Evolutionary conservation across 2,113 vertebrate genomes (phyloP).

Genomic region (Helogale parvula): DNA sequence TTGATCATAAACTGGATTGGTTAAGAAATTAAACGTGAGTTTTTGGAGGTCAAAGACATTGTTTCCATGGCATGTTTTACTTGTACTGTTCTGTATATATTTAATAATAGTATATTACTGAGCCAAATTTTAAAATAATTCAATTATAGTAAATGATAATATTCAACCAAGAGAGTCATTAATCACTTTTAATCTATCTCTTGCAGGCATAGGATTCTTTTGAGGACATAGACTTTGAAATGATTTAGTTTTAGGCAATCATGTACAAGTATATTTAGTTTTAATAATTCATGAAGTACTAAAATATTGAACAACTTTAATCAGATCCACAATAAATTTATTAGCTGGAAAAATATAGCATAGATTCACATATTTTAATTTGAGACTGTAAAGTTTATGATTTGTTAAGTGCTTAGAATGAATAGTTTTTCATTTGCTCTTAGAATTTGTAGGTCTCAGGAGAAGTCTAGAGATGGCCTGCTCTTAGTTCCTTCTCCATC

Average conservation of each 20-base stretch:
- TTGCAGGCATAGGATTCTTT: slow-evolving; percentile 57
- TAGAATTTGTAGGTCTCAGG: neutral
- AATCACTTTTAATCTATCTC: slow-evolving; percentile 67
- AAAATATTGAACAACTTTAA: slow-evolving; percentile 35
- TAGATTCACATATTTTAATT: slow-evolving; percentile 56
- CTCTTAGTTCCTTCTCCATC: neutral
- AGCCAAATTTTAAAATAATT: slow-evolving; percentile 69
- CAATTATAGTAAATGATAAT: slow-evolving; percentile 74
- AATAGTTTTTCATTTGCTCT: neutral
- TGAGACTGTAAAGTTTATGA: slow-evolving; percentile 34
- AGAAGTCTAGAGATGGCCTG: neutral
- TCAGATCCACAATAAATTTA: slow-evolving; percentile 50
- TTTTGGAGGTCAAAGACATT: slow-evolving; percentile 71
- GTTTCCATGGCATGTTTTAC: slow-evolving; percentile 57
- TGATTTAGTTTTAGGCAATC: slow-evolving; percentile 58
- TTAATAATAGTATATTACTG: slow-evolving; percentile 46
- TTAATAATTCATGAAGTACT: slow-evolving; percentile 59
- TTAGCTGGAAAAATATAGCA: slow-evolving; percentile 13
- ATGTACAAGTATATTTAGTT: slow-evolving; percentile 31
- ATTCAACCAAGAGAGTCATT: slow-evolving; percentile 57
- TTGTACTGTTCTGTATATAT: slow-evolving; percentile 42
- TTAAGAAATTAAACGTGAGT: slow-evolving; percentile 61
- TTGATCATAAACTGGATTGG: slow-evolving; percentile 53
- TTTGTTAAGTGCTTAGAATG: slow-evolving; percentile 14
- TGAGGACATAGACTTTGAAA: slow-evolving; percentile 2